Percentiles rank a stretch among this genome's conserved stretches.
phyloP scores from a whole-genome alignment of 2,113 vertebrate genomes.

The Oriolus oriolus region DNA sequence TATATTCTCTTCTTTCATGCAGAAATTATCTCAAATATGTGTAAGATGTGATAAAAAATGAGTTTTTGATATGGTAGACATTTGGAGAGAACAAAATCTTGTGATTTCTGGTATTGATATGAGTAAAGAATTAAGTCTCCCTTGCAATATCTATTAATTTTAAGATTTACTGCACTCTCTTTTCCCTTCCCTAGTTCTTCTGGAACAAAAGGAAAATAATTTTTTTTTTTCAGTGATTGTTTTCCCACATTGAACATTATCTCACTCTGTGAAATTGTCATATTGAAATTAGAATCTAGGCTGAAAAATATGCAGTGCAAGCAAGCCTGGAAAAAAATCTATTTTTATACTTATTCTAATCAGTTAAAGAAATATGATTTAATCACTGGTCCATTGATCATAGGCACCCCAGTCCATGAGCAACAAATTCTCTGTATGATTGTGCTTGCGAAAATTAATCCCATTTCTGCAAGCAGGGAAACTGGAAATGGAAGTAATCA shows the following conservation, averaged over 20 bases:
- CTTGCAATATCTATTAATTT: background rate
- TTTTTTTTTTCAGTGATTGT: background rate
- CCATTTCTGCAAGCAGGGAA: background rate
- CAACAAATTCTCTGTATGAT: background rate
- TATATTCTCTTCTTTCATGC: background rate
- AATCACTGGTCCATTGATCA: background rate
- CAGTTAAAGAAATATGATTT: constrained; percentile 8
- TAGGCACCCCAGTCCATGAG: background rate
- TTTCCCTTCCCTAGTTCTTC: background rate
- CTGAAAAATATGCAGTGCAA: constrained; percentile 28
- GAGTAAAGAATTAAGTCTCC: background rate
- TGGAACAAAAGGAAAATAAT: background rate
- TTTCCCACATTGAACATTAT: constrained; percentile 11
- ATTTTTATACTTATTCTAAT: constrained; percentile 40
- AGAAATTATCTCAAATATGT: background rate
- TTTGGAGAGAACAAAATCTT: background rate
- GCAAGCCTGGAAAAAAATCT: constrained; percentile 13
- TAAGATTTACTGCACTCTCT: background rate
- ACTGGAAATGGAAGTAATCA: background rate
- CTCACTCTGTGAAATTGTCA: constrained; percentile 21
- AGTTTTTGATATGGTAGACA: background rate
- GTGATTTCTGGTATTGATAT: background rate
- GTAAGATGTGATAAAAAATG: background rate
- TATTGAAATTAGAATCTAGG: constrained; percentile 28
- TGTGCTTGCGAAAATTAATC: background rate